Percentiles rank a stretch among this genome's conserved stretches.
Evolutionary conservation across 2,888 invertebrate species (phyloP).

Genomic region (Hypercompe scribonia): DNA sequence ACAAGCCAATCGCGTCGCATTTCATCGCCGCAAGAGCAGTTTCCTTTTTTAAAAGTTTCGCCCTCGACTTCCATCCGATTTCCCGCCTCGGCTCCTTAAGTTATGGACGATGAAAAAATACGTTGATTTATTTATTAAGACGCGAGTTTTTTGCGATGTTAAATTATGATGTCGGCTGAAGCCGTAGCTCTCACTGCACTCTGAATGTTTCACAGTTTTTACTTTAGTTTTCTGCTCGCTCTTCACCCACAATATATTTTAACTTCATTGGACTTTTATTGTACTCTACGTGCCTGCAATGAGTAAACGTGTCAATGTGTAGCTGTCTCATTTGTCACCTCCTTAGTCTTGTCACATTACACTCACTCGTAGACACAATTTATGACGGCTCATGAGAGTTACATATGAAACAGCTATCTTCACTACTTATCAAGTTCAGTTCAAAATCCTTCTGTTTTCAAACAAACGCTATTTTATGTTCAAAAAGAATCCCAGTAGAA

Average conservation of each 20-base stretch:
- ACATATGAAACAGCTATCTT: not conserved
- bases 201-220: conserved; percentile 70
- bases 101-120: conserved; percentile 82
- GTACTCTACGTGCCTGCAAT: conserved; percentile 58
- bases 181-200: conserved; percentile 54
- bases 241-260: conserved; percentile 52
- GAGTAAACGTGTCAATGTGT: conserved; percentile 35
- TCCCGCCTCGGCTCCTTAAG: conserved; percentile 82
- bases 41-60: conserved; percentile 86
- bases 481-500: not conserved
- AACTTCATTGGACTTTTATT: conserved; percentile 67
- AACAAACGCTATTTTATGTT: not conserved
- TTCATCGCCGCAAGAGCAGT: conserved; percentile 79
- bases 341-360: not conserved
- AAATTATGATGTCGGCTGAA: conserved; percentile 82
- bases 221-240: conserved; percentile 32
- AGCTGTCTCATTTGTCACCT: conserved; percentile 3
- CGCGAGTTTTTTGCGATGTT: conserved; percentile 75
- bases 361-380: conserved; percentile 6
- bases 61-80: conserved; percentile 85
- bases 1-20: conserved; percentile 73
- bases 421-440: not conserved
- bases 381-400: not conserved
- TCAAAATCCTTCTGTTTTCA: not conserved
- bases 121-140: conserved; percentile 82